Base-by-base conservation (phyloP, 2,888 invertebrate species). In the Orgyia antiqua region DNA sequence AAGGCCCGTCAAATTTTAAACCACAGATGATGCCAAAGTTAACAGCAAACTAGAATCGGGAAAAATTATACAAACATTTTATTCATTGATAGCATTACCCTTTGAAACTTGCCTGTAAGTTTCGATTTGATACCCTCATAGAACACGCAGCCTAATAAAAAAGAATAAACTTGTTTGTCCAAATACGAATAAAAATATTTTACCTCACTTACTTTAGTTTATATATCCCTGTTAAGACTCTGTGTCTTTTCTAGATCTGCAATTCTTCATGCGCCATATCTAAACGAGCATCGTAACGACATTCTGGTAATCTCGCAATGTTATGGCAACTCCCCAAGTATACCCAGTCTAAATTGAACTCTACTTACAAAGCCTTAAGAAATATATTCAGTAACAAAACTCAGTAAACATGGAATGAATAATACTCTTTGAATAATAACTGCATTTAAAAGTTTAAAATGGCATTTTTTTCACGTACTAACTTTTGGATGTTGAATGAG, bases 241-340 rank as follows among this genome's bases (percentile, higher is more conserved):
- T 60, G 52, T 61, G 56, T 62, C 62, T 44, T 60, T 63, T 67
- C 68, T 62, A 74, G 76, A 80, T 74, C 72, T 76, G 71, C 82
- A 76, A 83, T 83, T 67, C 80, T 65, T 83, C 82, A 80, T 77
- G 69, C 56, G 60, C 61, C 71, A 36, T 83, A 84, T 84, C 83
- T 84, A 79, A 84, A 84, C 79, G 83, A 79, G 78, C 62, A 84
- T 83, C 82, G 71, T 78, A 83, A 82, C 74, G 80, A 79, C 80
- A 75, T 41, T 63, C 63, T 67, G 65, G 79, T 82, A 82, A 83
- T 82, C 83, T 83, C 68, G 61, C 66, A 61, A 60, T 71, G 68
- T 68, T 71, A 63, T 62, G 57, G 55, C 60, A 48, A 42, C 45
- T 37, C 38, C n/a, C n/a, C 36, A 27, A 36, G 15, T 45, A 24